Evolutionary conservation across 2,888 invertebrate genomes (phyloP).

Genomic region (Drosophila algonquin): DNA sequence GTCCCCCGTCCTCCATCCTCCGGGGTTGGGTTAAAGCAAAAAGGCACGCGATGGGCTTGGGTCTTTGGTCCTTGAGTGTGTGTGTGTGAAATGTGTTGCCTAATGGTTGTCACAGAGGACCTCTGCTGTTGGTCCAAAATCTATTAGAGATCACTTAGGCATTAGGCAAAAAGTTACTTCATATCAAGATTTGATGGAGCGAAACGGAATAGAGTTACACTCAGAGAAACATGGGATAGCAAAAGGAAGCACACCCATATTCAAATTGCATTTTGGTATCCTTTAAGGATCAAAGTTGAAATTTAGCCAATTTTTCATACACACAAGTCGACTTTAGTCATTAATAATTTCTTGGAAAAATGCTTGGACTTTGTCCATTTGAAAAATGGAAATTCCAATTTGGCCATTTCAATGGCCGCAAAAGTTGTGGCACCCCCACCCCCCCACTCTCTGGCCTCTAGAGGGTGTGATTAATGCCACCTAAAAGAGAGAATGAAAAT

Average conservation of each 20-base stretch:
- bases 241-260: too few species aligned
- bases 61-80: background rate
- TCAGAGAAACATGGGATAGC: background rate
- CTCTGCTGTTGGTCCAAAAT: constrained; percentile 9
- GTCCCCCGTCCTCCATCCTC: background rate
- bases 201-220: background rate
- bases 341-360: constrained; percentile 5
- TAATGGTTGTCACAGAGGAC: constrained; percentile 22
- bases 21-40: constrained; percentile 28
- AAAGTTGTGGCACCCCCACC: background rate
- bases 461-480: constrained; percentile 36
- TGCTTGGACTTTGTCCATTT: constrained; percentile 3
- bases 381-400: constrained; percentile 20
- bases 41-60: constrained; percentile 34
- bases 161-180: constrained; percentile 4
- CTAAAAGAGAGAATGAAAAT: constrained; percentile 15
- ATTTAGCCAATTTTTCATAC: too few species aligned
- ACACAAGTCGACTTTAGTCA: too few species aligned
- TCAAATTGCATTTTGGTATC: too few species aligned
- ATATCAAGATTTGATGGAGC: constrained; percentile 17
- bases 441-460: background rate
- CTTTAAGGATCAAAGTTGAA: too few species aligned
- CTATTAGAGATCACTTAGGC: constrained; percentile 38
- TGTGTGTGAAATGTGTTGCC: constrained; percentile 13
- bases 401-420: constrained; percentile 28